Conservation (phyloP, 2,888 invertebrate species). For the Seladonia tumulorum region DNA sequence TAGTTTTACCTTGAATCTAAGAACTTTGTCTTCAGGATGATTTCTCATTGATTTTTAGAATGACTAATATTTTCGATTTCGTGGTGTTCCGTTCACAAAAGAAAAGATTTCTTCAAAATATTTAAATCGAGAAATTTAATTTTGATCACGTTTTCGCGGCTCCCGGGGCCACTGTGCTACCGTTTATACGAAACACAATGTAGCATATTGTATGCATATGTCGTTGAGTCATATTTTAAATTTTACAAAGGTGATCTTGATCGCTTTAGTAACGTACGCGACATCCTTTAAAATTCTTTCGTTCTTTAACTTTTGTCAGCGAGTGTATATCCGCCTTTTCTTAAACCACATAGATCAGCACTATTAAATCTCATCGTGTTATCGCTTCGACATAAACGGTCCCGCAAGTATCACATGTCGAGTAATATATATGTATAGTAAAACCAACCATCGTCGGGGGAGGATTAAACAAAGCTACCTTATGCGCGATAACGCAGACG, state of each 20-base stretch:
- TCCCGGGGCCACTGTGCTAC: too few relatives aligned
- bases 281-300: not conserved
- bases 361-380: not conserved
- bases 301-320: not conserved
- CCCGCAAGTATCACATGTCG: not conserved
- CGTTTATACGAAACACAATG: too few relatives aligned
- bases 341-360: not conserved
- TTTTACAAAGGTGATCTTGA: not conserved
- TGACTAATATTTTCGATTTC: too few relatives aligned
- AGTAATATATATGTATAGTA: not conserved
- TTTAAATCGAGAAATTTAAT: too few relatives aligned
- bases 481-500: not conserved
- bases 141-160: too few relatives aligned
- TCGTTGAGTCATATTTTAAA: not conserved
- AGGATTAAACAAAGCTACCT: slow-evolving; percentile 4
- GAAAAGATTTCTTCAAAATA: too few relatives aligned
- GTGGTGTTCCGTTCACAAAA: too few relatives aligned
- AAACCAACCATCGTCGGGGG: not conserved
- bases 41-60: too few relatives aligned
- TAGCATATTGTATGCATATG: not conserved
- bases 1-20: too few relatives aligned
- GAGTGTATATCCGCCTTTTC: not conserved
- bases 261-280: not conserved
- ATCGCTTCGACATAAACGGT: slow-evolving; percentile 1
- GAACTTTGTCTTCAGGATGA: too few relatives aligned